Base-by-base conservation (phyloP, 1,140 invertebrate species). In the Tyrophagus putrescentiae region DNA sequence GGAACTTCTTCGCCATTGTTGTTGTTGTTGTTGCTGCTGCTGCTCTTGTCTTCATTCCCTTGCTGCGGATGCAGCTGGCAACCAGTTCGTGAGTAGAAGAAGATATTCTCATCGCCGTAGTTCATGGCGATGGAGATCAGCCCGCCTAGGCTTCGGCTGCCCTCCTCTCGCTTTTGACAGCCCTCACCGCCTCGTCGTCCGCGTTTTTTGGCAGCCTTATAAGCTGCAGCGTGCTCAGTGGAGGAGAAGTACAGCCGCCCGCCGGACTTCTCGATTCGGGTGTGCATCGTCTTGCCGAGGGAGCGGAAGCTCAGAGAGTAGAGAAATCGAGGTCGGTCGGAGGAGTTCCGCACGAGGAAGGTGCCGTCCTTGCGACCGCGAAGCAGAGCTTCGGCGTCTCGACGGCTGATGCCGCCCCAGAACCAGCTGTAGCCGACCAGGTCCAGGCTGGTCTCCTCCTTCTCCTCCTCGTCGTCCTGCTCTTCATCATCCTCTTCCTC, bases 221-320 rank as follows among this genome's bases (percentile, higher is more conserved):
- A 13, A 33, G n/a, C 5, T 53, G 81, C 45, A 11, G 27, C n/a
- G 1, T 18, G 28, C 11, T 27, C 25, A 25, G 54, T 53, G 18
- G 59, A 63, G 44, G 36, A 62, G 75, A 98, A 98, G 75, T 89
- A 94, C 75, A 96, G 97, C 69, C 89, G 87, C 73, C 89, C 90
- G 78, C 95, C 89, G 77, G 92, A 86, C 72, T 95, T 89, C 75
- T 96, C 92, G 70, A 98, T 96, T 67, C 93, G 80, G 48, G 94
- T 91, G 73, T 97, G 92, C 64, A 91, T 79, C 57, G 95, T 84
- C 66, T 84, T 83, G 66, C 84, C 85, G 75, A 92, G 90, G 59
- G 93, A 77, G 74, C 92, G 91, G 74, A 96, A 96, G 42, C 89
- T 94, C 48, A 98, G 75, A 58, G 90, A 94, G 72, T 96, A 94